phyloP scores from a whole-genome alignment of 2,888 invertebrate genomes.

The Xylophagus ater region DNA sequence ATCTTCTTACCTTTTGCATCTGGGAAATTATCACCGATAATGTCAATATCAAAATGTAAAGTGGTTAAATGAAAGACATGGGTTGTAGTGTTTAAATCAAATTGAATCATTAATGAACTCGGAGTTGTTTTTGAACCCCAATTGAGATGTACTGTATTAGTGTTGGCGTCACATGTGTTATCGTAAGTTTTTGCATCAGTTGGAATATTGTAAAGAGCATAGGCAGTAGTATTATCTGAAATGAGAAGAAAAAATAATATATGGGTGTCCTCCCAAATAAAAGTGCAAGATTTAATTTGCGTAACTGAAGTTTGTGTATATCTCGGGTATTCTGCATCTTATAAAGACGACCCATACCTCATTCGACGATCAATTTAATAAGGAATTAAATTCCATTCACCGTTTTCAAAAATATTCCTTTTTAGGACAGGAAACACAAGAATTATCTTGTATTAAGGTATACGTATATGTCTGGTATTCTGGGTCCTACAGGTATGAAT shows the following conservation, averaged over 20 bases:
- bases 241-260: constrained; percentile 19
- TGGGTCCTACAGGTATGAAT: no score
- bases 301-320: no score
- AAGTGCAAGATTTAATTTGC: no score
- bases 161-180: constrained; percentile 36
- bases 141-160: constrained; percentile 31
- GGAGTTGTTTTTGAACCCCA: constrained; percentile 24
- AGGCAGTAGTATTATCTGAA: constrained; percentile 27
- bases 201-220: constrained; percentile 39
- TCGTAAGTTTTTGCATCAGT: constrained; percentile 31
- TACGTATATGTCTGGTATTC: no score
- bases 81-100: constrained; percentile 38
- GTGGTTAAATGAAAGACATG: constrained; percentile 28
- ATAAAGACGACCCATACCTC: no score
- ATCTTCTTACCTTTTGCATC: constrained; percentile 28
- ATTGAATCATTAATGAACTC: constrained; percentile 34
- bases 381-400: no score
- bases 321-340: no score
- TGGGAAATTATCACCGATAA: constrained; percentile 32
- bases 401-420: no score
- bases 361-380: no score
- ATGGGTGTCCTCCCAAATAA: no score
- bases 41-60: constrained; percentile 27
- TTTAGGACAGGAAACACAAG: no score
- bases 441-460: no score